Evolutionary conservation across 1,140 invertebrate genomes (phyloP).

Genomic region (Drosophila hydei): DNA sequence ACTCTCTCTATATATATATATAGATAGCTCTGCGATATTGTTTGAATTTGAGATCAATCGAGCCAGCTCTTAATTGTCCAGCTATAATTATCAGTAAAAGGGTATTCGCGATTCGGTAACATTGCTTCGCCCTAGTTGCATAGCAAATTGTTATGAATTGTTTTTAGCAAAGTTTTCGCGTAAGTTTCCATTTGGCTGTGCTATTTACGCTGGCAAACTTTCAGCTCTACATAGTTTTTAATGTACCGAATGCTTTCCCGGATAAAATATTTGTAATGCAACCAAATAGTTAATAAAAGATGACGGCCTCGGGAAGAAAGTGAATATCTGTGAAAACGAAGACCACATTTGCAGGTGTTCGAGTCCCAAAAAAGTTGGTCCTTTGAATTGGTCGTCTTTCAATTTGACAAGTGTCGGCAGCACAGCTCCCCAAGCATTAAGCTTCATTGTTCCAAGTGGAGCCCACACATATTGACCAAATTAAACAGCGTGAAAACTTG

Average conservation of each 20-base stretch:
- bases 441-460: constrained; percentile 1
- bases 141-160: constrained; percentile 39
- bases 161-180: constrained; percentile 25
- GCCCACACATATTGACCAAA: constrained; percentile 19
- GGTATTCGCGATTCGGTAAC: not conserved
- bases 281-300: constrained; percentile 5
- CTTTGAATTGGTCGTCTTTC: constrained; percentile 8
- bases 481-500: constrained; percentile 22
- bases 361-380: constrained; percentile 27
- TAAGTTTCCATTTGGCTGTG: constrained; percentile 44
- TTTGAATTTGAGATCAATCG: too few relatives aligned
- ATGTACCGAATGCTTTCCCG: not conserved
- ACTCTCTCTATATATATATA: too few relatives aligned
- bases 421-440: not conserved
- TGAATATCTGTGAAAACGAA: not conserved
- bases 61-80: not conserved
- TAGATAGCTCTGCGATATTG: too few relatives aligned
- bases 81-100: not conserved
- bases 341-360: constrained; percentile 10
- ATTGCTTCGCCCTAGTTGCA: not conserved
- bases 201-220: constrained; percentile 21
- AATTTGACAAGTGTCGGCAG: not conserved
- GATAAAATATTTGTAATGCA: constrained; percentile 5
- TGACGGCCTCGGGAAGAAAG: not conserved
- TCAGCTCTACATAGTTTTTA: constrained; percentile 21